phyloP scores from a whole-genome alignment of 1,140 invertebrate species.

The Dufourea novaeangliae region DNA sequence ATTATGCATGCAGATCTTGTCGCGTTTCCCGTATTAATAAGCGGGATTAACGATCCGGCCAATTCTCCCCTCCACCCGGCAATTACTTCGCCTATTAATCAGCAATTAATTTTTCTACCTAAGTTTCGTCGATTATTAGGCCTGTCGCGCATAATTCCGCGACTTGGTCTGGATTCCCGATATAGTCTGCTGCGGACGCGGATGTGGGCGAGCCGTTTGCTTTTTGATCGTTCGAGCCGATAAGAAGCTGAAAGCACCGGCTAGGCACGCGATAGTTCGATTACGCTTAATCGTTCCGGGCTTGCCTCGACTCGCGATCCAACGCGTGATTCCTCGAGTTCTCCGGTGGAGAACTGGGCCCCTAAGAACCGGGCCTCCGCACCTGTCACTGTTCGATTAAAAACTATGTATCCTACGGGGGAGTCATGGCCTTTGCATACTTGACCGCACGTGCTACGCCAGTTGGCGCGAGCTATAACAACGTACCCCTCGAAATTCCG shows the following conservation, averaged over 20 bases:
- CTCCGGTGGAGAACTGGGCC: not conserved
- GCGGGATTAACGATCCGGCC: slow-evolving; percentile 17
- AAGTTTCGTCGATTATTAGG: slow-evolving; percentile 24
- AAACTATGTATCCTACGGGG: not conserved
- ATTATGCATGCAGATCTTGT: slow-evolving; percentile 49
- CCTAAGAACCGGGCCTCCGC: not conserved
- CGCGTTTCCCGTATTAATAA: slow-evolving; percentile 44
- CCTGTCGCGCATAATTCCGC: slow-evolving; percentile 3
- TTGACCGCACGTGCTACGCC: not conserved
- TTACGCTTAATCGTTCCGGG: slow-evolving; percentile 27
- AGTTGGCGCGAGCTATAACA: not conserved
- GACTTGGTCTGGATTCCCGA: not conserved
- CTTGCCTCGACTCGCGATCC: not conserved
- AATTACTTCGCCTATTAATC: slow-evolving; percentile 23
- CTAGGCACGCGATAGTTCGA: slow-evolving; percentile 31
- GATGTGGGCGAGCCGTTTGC: slow-evolving; percentile 21
- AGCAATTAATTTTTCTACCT: slow-evolving; percentile 21
- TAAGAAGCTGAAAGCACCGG: slow-evolving; percentile 13
- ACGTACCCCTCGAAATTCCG: too few relatives aligned
- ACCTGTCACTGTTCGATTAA: slow-evolving; percentile 12
- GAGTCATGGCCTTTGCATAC: not conserved
- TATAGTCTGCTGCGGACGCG: slow-evolving; percentile 21
- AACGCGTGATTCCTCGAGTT: not conserved
- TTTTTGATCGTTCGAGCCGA: slow-evolving; percentile 7
- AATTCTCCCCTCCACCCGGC: slow-evolving; percentile 1